Conservation (phyloP, 2,888 invertebrate species). For the Hypsopygia costalis region DNA sequence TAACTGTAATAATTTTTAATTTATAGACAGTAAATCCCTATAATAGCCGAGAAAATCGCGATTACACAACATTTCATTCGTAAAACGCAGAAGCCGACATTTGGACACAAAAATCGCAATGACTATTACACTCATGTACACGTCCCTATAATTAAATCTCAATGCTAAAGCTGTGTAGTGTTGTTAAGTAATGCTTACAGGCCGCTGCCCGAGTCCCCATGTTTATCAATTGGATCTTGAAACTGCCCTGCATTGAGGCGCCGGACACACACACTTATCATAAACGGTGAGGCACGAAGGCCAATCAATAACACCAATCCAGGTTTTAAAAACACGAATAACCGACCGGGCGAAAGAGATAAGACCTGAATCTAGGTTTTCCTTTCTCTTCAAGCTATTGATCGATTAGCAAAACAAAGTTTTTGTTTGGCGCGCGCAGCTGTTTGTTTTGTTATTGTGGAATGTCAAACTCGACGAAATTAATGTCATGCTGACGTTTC, state of each 20-base stretch:
- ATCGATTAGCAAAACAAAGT: constrained; percentile 32
- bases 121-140: constrained; percentile 8
- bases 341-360: constrained; percentile 64
- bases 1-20: too few relatives aligned
- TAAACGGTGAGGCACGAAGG: constrained; percentile 26
- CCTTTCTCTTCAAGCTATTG: constrained; percentile 64
- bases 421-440: constrained; percentile 31
- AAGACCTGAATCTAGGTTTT: constrained; percentile 70
- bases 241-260: constrained; percentile 83
- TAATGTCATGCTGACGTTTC: too few relatives aligned
- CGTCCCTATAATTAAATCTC: constrained; percentile 12
- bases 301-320: constrained; percentile 59
- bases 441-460: constrained; percentile 11
- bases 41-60: too few relatives aligned
- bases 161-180: constrained; percentile 29
- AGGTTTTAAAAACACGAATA: constrained; percentile 25
- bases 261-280: constrained; percentile 46
- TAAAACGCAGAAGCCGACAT: constrained; percentile 2
- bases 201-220: constrained; percentile 97
- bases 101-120: constrained; percentile 5
- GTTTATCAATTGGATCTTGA: constrained; percentile 86
- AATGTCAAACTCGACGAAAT: too few relatives aligned
- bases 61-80: constrained; percentile 1
- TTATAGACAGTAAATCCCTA: too few relatives aligned
- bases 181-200: constrained; percentile 82